phyloP scores from a whole-genome alignment of 2,113 vertebrate genomes.

The Lepisosteus osseus region DNA sequence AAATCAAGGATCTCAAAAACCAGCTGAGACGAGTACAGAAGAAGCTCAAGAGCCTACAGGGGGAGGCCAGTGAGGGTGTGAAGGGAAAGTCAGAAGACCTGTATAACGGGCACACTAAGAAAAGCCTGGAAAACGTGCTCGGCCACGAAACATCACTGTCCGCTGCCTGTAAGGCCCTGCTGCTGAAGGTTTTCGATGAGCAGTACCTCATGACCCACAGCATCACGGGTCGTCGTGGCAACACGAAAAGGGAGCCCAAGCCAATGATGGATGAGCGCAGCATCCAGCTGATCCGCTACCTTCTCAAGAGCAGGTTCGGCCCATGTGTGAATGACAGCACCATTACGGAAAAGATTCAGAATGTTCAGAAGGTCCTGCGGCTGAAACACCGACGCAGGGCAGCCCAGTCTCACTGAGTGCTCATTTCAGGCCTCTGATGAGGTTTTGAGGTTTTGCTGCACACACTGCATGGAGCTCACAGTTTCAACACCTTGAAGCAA shows the following conservation, averaged over 20 bases:
- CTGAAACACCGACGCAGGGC: not conserved
- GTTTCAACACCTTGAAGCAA: not conserved
- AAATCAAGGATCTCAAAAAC: not conserved
- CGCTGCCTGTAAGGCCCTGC: not conserved
- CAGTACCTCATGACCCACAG: not conserved
- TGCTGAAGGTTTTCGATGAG: constrained; percentile 1
- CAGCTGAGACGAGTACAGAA: not conserved
- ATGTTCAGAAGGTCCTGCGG: not conserved
- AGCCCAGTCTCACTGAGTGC: not conserved
- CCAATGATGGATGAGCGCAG: not conserved
- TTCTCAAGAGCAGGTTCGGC: not conserved
- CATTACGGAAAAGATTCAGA: not conserved
- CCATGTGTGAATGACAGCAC: not conserved
- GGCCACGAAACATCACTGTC: not conserved
- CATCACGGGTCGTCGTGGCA: not conserved
- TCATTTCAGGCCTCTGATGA: not conserved
- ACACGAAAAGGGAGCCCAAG: constrained; percentile 3
- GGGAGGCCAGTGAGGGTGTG: not conserved
- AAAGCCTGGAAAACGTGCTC: not conserved
- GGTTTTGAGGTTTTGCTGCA: not conserved
- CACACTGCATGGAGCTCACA: not conserved
- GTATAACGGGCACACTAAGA: not conserved
- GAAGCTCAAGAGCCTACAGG: not conserved
- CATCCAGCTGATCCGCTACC: not conserved
- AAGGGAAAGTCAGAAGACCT: not conserved